Conservation (phyloP, 2,888 invertebrate species). For the Lasioglossum figueresi region DNA sequence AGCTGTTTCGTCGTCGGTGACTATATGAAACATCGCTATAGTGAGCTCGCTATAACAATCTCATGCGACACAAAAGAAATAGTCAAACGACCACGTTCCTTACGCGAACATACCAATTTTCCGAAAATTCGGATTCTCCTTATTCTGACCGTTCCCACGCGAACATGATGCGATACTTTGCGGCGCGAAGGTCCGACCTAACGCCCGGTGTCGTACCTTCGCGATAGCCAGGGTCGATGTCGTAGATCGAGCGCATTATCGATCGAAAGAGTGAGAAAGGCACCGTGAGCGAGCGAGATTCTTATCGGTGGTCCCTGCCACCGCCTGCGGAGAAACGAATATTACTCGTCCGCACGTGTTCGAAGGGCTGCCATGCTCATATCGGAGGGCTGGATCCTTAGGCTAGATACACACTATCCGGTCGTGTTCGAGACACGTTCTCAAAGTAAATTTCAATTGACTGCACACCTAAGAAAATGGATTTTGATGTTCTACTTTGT, state of each 20-base stretch:
- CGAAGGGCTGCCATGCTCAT: slow-evolving; percentile 42
- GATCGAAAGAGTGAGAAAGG: slow-evolving; percentile 65
- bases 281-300: slow-evolving; percentile 58
- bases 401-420: slow-evolving; percentile 10
- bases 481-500: background rate
- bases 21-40: background rate
- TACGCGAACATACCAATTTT: background rate
- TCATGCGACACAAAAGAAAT: background rate
- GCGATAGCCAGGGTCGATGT: slow-evolving; percentile 52
- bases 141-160: background rate
- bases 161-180: slow-evolving; percentile 15
- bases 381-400: slow-evolving; percentile 47
- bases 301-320: slow-evolving; percentile 59
- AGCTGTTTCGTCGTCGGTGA: too few species aligned
- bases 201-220: slow-evolving; percentile 34
- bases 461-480: background rate
- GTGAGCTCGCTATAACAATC: background rate
- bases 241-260: slow-evolving; percentile 53
- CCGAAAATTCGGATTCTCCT: background rate
- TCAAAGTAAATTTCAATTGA: slow-evolving; percentile 3
- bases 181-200: slow-evolving; percentile 41
- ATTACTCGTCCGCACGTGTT: slow-evolving; percentile 67
- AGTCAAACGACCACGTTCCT: background rate
- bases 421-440: background rate
- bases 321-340: slow-evolving; percentile 48